Evolutionary conservation across 2,888 invertebrate genomes (phyloP), one percentile per base, ranked within the genome.

Genomic region (Cyrtodaria siliqua): DNA sequence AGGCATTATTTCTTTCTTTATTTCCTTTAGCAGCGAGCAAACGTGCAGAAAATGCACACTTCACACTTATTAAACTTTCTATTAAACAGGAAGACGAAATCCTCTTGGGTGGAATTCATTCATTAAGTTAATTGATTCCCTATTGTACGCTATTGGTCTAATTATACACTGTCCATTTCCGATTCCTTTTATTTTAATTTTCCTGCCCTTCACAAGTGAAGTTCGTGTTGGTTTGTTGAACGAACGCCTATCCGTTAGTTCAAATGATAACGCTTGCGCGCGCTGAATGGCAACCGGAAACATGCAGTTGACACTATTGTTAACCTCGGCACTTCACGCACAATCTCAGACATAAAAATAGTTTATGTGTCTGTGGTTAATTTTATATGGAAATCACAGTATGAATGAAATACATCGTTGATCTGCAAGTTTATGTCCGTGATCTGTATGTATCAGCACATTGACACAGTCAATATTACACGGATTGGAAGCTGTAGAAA

Each of bases 61-160:
- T 20, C 52, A 52, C 26, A 52, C 52, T 52, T 16, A 26, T 23
- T 52, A 14, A 52, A 52, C 52, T 26, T 14, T 38, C 26, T 33
- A 23, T 38, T 16, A 8, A 33, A 56, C 56, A 56, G 56, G 56
- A 56, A 56, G 23, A 6, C 33, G 18, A 53, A 49, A 60, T 44
- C 16, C 44, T 9, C 44, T 44, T 44, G 69, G 62, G 62, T 61
- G 69, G 53, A 55, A 70, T 56, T 55, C 61, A 70, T 62, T 70
- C 62, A 61, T 62, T 44, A 56, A 56, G 12, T 50, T 70, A 70
- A 70, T 70, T 70, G 61, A 70, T 33, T 26, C 42, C 55, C 56
- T 61, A 70, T 70, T 70, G 69, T 70, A 57, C 52, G 44, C 33
- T 56, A 62, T 56, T 62, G 49, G 53, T 23, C 56, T 61, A 61